Percentiles rank a stretch among this genome's conserved stretches.
These are phyloP conservation scores for Lasiurus cinereus DNA, from an alignment of 2,113 vertebrate genomes.

Conservation along the genomic window DNA sequence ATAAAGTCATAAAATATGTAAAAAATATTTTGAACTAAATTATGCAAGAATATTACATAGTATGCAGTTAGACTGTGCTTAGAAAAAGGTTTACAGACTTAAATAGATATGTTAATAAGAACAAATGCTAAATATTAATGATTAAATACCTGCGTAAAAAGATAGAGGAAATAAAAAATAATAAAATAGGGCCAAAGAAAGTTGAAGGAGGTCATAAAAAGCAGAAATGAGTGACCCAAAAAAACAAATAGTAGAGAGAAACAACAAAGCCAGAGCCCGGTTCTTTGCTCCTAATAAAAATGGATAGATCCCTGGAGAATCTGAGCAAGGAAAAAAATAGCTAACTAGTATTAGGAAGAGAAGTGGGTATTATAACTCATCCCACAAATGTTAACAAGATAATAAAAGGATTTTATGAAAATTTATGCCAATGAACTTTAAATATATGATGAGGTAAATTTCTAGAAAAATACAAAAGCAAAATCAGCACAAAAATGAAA, in stretches of 20 bases:
- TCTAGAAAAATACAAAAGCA: conserved; percentile 25
- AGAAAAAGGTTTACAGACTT: not conserved
- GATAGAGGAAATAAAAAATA: conserved; percentile 24
- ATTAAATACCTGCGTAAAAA: conserved; percentile 13
- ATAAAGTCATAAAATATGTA: conserved; percentile 89
- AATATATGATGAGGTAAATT: conserved; percentile 48
- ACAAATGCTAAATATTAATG: not conserved
- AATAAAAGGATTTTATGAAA: conserved; percentile 58
- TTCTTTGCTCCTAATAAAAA: conserved; percentile 52
- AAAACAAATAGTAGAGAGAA: not conserved
- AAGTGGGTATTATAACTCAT: not conserved
- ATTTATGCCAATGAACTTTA: conserved; percentile 22
- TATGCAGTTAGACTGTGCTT: not conserved
- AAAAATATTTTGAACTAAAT: conserved; percentile 54
- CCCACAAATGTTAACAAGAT: not conserved
- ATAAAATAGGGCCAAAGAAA: not conserved
- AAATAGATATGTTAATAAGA: conserved; percentile 20
- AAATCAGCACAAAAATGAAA: conserved; percentile 22
- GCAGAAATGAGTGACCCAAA: conserved; percentile 16
- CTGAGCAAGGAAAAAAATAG: not conserved
- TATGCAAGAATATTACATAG: not conserved
- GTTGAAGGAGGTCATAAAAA: conserved; percentile 11
- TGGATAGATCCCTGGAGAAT: not conserved
- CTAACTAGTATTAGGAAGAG: conserved; percentile 10
- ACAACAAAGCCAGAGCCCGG: not conserved